Conservation (phyloP, 2,797 vertebrate genomes). For the Chaenodraco wilsoni region DNA sequence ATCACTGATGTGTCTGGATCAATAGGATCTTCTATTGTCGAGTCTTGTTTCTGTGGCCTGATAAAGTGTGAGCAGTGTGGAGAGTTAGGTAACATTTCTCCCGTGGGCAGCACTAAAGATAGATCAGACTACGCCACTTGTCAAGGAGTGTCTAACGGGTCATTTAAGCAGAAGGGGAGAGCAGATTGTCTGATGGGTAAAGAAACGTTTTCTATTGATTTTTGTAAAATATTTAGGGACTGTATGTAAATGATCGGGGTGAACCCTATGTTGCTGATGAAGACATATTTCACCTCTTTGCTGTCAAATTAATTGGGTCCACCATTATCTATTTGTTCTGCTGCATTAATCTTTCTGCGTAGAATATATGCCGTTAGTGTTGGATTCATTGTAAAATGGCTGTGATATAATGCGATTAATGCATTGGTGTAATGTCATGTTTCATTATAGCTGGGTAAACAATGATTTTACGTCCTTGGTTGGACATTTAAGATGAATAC, state of each 20-base stretch:
- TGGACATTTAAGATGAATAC: neutral
- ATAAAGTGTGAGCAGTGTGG: constrained; percentile 52
- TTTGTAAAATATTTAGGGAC: constrained; percentile 14
- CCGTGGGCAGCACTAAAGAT: constrained; percentile 76
- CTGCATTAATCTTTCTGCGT: neutral
- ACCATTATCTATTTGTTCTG: neutral
- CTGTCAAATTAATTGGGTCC: too few species aligned
- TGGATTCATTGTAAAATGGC: neutral
- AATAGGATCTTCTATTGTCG: constrained; percentile 28
- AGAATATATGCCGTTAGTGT: neutral
- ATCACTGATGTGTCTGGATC: constrained; percentile 23
- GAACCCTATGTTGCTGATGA: neutral
- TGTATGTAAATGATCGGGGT: neutral
- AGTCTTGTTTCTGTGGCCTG: constrained; percentile 36
- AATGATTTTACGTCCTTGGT: neutral
- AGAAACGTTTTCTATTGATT: neutral
- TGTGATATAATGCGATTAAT: too few species aligned
- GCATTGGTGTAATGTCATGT: neutral
- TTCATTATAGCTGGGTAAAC: neutral
- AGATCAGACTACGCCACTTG: constrained; percentile 74
- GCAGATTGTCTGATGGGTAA: constrained; percentile 12
- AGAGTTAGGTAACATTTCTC: constrained; percentile 68
- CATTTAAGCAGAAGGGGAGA: constrained; percentile 66
- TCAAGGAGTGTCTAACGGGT: constrained; percentile 59
- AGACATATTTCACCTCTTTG: neutral